Base-by-base conservation (phyloP, 2,797 vertebrate species). In the Clarias laeviceps region DNA sequence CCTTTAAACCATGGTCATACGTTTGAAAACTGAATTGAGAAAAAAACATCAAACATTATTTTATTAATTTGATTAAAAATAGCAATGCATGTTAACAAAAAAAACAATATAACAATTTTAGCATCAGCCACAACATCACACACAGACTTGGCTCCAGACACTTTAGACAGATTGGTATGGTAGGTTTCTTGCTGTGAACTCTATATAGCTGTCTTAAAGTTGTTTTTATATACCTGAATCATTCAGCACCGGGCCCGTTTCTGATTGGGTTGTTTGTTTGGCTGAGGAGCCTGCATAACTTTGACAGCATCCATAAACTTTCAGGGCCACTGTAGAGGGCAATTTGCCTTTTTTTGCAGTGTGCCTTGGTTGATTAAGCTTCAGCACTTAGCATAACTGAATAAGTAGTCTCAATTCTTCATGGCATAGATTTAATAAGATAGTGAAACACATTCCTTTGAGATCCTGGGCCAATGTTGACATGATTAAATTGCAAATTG, bases 251-350 rank as follows among this genome's bases (percentile, higher is more conserved):
- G 3, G 32, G 2, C 62, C 64, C 69, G 17, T 59, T 84, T 68
- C 34, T 37, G 40, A 57, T 17, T 54, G 59, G 40, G 61, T 65
- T 59, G 82, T 77, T 78, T 32, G 64, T 40, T 68, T 69, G 24
- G 68, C 24, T 68, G 34, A 37, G 18, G 54, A 37, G 45, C 7
- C 22, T 74, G 57, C 45, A 74, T 3, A 62, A 40, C 18, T 65
- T 1, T 54, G 40, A 29, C 24, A 73, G 22, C n/a, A 83, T 73
- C n/a, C n/a, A 74, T 74, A 83, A 65, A 77, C 29, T 56, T 57
- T 77, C 37, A 77, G n/a, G 20, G 61, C 29, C 12, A 32, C 5
- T 76, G 12, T 74, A 65, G 59, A 32, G 27, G 37, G n/a, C 59
- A 74, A 64, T 83, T 64, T 64, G 40, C 5, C 66, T 34, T 45